phyloP scores from a whole-genome alignment of 2,888 invertebrate genomes.

The Epistrophella euchroma region DNA sequence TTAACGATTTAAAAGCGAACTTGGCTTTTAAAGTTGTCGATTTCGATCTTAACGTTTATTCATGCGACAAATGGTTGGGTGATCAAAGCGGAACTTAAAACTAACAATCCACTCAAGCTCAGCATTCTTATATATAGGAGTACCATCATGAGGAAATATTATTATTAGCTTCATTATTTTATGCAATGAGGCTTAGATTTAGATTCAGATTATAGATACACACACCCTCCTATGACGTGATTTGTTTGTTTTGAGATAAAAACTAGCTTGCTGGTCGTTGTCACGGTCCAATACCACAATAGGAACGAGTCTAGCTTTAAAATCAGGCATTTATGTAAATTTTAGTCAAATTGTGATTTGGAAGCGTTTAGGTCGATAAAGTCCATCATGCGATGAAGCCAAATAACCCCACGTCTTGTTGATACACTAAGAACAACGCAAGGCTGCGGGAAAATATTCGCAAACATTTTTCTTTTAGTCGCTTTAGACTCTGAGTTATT shows the following conservation, averaged over 20 bases:
- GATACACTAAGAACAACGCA: conserved; percentile 65
- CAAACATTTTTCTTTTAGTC: conserved; percentile 21
- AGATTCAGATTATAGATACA: conserved; percentile 10
- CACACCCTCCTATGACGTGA: conserved; percentile 52
- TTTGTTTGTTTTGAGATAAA: conserved; percentile 25
- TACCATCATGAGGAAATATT: conserved; percentile 21
- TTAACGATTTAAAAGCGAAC: too few species aligned
- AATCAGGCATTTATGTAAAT: conserved; percentile 68
- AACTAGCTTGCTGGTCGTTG: conserved; percentile 5
- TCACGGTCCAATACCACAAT: conserved; percentile 46
- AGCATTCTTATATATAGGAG: background rate
- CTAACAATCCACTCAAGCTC: conserved; percentile 3
- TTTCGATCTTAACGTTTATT: conserved; percentile 8
- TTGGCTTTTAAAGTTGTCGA: too few species aligned
- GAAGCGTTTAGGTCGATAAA: conserved; percentile 74
- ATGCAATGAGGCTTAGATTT: conserved; percentile 12
- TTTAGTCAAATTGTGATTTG: conserved; percentile 52
- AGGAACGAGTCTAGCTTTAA: conserved; percentile 28
- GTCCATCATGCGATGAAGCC: conserved; percentile 28
- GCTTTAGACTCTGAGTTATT: conserved; percentile 56
- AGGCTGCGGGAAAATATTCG: conserved; percentile 66
- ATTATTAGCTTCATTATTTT: conserved; percentile 40
- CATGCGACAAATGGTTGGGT: conserved; percentile 8
- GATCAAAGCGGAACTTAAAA: conserved; percentile 53
- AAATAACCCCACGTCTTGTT: background rate